Conservation (phyloP, 2,888 invertebrate species). For the Anorthoa munda region DNA sequence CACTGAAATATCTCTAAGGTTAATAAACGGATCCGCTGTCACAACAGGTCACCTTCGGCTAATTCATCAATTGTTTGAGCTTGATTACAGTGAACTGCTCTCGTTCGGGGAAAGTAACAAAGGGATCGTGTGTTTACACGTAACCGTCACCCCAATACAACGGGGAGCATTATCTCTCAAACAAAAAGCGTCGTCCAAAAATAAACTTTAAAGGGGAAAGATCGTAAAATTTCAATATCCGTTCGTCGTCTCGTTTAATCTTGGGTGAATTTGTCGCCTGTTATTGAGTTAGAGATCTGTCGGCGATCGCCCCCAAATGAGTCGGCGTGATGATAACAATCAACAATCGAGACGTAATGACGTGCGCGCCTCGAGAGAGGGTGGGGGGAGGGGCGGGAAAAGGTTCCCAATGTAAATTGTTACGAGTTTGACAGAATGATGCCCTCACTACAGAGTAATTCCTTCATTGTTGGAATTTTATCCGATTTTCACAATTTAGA, state of each 20-base stretch:
- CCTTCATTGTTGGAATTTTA: constrained; percentile 59
- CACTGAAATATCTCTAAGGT: constrained; percentile 41
- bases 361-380: constrained; percentile 15
- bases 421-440: constrained; percentile 58
- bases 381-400: neutral
- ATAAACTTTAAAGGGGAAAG: constrained; percentile 72
- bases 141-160: constrained; percentile 67
- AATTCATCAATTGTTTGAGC: constrained; percentile 54
- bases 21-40: constrained; percentile 1
- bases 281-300: constrained; percentile 69
- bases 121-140: constrained; percentile 62
- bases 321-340: constrained; percentile 71
- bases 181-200: constrained; percentile 70
- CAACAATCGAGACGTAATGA: constrained; percentile 70
- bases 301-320: constrained; percentile 66
- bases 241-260: constrained; percentile 78
- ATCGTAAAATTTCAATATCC: constrained; percentile 83
- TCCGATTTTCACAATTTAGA: constrained; percentile 47
- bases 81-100: constrained; percentile 47
- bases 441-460: constrained; percentile 55
- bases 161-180: constrained; percentile 64
- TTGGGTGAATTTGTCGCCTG: constrained; percentile 77
- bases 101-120: constrained; percentile 65
- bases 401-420: constrained; percentile 62
- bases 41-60: constrained; percentile 21